phyloP scores from a whole-genome alignment of 2,888 invertebrate species.

The Noctua comes region DNA sequence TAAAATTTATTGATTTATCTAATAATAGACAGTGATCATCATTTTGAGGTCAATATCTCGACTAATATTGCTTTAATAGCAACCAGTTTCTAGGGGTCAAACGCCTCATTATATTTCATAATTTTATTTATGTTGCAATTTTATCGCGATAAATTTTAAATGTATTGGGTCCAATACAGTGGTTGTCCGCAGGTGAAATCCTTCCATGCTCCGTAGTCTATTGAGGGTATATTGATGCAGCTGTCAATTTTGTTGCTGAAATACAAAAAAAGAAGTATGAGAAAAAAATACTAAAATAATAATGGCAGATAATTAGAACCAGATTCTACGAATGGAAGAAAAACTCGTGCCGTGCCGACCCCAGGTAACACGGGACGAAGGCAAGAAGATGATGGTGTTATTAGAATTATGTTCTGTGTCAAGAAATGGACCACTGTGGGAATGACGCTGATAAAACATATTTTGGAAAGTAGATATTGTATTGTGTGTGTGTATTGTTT shows the following conservation, averaged over 20 bases:
- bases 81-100: conserved; percentile 40
- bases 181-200: conserved; percentile 27
- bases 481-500: too few relatives aligned
- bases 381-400: too few relatives aligned
- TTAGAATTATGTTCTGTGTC: background rate
- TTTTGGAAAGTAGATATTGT: background rate
- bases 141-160: background rate
- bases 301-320: background rate
- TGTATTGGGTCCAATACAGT: conserved; percentile 26
- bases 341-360: too few relatives aligned
- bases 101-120: background rate
- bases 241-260: conserved; percentile 49
- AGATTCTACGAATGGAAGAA: too few relatives aligned
- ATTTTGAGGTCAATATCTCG: conserved; percentile 10
- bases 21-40: background rate
- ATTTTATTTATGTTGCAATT: background rate
- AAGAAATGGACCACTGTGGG: background rate
- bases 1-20: background rate
- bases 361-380: background rate
- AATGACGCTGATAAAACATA: background rate
- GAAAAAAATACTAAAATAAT: background rate
- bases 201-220: conserved; percentile 42
- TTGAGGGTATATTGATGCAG: conserved; percentile 36
- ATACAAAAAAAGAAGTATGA: background rate
- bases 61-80: conserved; percentile 14